Evolutionary conservation across 2,113 vertebrate genomes (phyloP), one percentile per base, ranked within the genome.

Genomic region (Proteles cristata): DNA sequence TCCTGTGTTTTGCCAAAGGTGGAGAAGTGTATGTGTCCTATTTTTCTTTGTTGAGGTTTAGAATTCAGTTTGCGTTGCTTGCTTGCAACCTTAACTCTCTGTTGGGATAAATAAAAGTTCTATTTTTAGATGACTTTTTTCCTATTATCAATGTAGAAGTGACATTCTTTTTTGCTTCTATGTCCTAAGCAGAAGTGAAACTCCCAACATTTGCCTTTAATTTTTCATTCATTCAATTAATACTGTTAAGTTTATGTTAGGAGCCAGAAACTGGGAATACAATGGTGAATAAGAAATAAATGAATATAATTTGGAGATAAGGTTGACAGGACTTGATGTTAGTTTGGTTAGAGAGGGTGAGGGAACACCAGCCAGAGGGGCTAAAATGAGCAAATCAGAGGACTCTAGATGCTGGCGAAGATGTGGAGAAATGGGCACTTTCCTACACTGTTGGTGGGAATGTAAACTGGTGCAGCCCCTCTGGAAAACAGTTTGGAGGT

Each of bases 41-140:
- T 94, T 93, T 61, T 21, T 66, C 33, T 61, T 81, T 94, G 7
- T 71, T 87, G 21, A 35, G 4, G 7, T 84, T 93, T 95, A 50
- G 17, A 74, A 93, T 97, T 74, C 14, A 31, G 17, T 90, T 91
- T 83, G 50, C 31, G 83, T 94, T 88, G 15, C 25, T 86, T 91
- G n/a, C 83, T 71, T 90, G 31, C 10, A 96, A 66, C 11, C 33
- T 97, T 14, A 65, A 76, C 19, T 80, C 9, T 82, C 25, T 89
- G 21, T 89, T 63, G 26, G 28, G 28, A 65, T 95, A 28, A 90
- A 80, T 61, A 92, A 69, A 92, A 77, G 4, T 87, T 81, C 43
- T 11, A 58, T 79, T 93, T 77, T 23, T 19, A 93, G 86, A 61
- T 35, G 50, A 55, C n/a, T 63, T 93, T 90, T 82, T 19, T 26